phyloP scores from a whole-genome alignment of 2,797 vertebrate genomes.

The Zenarchopterus dispar region DNA sequence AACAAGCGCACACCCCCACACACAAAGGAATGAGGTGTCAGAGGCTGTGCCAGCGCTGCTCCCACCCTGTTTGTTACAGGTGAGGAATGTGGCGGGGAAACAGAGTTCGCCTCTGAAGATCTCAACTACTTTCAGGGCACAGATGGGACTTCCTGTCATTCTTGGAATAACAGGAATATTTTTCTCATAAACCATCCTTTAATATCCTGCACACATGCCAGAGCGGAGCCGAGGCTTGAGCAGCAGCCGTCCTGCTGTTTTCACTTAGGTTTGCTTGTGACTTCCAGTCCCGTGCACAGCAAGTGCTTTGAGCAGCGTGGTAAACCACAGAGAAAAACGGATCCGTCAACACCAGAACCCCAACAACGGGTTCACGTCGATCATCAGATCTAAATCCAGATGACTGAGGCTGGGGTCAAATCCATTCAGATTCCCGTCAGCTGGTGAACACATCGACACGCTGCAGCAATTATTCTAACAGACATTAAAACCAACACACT shows the following conservation, averaged over 20 bases:
- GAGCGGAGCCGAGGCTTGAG: not conserved
- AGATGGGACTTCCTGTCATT: slow-evolving; percentile 66
- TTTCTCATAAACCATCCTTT: slow-evolving; percentile 52
- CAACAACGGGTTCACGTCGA: slow-evolving; percentile 30
- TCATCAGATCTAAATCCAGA: slow-evolving; percentile 21
- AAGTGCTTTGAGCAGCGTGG: not conserved
- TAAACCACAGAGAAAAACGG: slow-evolving; percentile 18
- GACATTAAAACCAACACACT: no score
- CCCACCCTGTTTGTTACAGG: slow-evolving; percentile 31
- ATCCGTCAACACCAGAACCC: slow-evolving; percentile 14
- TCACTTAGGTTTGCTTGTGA: slow-evolving; percentile 25
- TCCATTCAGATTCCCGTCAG: slow-evolving; percentile 29
- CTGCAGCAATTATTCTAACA: no score
- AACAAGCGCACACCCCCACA: slow-evolving; percentile 1
- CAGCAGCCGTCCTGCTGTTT: slow-evolving; percentile 40
- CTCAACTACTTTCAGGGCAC: slow-evolving; percentile 47
- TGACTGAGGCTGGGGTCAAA: slow-evolving; percentile 28
- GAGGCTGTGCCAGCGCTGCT: no score
- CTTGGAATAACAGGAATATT: slow-evolving; percentile 57
- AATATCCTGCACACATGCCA: slow-evolving; percentile 53
- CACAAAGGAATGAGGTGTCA: no score
- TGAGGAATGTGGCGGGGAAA: slow-evolving; percentile 37
- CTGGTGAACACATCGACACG: no score
- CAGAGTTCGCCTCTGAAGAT: slow-evolving; percentile 8
- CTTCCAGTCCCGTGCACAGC: slow-evolving; percentile 25